Evolutionary conservation across 2,888 invertebrate genomes (phyloP), one percentile per base, ranked within the genome.

Genomic region (Pollenia griseotomentosa): DNA sequence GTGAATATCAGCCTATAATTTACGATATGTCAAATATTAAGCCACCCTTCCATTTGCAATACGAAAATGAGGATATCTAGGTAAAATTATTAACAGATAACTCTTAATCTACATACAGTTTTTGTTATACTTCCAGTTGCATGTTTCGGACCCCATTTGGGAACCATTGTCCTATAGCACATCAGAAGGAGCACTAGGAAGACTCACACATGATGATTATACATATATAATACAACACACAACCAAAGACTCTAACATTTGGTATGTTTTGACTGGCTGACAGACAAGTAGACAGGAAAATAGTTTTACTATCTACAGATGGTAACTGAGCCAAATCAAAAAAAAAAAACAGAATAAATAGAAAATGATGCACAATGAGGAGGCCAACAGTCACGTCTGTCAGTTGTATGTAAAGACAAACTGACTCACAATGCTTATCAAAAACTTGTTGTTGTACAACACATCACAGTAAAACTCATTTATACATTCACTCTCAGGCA

Each of bases 221-320:
- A 23, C 68, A 51, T 55, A 19, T 57, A 77, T 40, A 63, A n/a
- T 65, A 57, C 33, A 63, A 53, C 53, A 75, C 23, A 46, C 57
- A 63, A 57, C 61, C 12, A 55, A 46, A 82, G 42, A 71, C 71
- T 65, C 12, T 14, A 83, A 40, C 70, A 74, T 83, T 68, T 81
- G 65, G 57, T 81, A 53, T 87, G 71, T 87, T 87, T 81, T 87
- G 87, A 87, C 87, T 81, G 73, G 59, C 80, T 87, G 87, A 87
- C 84, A 84, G 84, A 87, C 87, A 84, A 81, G 73, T 73, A 77
- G 84, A 87, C 87, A 84, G 87, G 66, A 73, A 87, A 87, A 87
- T 87, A 81, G 87, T 87, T 84, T 78, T 77, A 63, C 77, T 55
- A 80, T 77, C 59, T 42, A 75, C 59, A 93, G 92, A 81, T 73